Evolutionary conservation across 37 sponge, comb jelly and placozoan species (phyloP), one percentile per base, ranked within the genome.

Genomic region (Agelas oroides): DNA sequence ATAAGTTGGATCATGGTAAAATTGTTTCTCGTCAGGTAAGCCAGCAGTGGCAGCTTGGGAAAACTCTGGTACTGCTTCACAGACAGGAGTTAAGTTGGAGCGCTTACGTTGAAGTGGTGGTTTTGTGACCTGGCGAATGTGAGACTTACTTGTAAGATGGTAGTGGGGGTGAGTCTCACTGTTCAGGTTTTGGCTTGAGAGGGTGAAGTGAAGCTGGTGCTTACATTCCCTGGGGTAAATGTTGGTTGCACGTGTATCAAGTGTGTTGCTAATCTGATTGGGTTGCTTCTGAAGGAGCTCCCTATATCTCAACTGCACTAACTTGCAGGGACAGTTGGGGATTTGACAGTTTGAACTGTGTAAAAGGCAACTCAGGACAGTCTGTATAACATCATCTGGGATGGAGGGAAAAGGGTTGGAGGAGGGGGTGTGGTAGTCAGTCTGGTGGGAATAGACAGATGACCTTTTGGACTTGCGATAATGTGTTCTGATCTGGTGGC

Each of bases 141-240:
- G 63, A 1, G 83, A 72, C 32, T 72, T 71, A 0, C 27, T 13
- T 32, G 40, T 72, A 14, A 71, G 35, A 31, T 82, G 83, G 39
- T 82, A 82, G 61, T 82, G 83, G 23, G 83, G 81, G 53, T 80
- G 69, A 1, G 69, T 61, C 13, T 27, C 62, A 27, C 25, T 25
- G 62, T 5, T 27, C 34, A 68, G 20, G 35, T 68, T 68, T 34
- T 68, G 31, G 20, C 6, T 19, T 3, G 69, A 68, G 34, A 68
- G 69, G 23, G 69, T 2, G 35, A 68, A 5, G 35, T 33, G 35
- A 28, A 68, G 32, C 20, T 28, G 2, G 34, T 31, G 69, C 35
- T 61, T 61, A 5, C 25, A 5, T 27, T 46, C 46, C 46, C 46
- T 8, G 3, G 46, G 46, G 8, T 46, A 3, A 46, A 8, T 8